Evolutionary conservation across 2,888 invertebrate genomes (phyloP).

Genomic region (Mesodorylaimus sp.): DNA sequence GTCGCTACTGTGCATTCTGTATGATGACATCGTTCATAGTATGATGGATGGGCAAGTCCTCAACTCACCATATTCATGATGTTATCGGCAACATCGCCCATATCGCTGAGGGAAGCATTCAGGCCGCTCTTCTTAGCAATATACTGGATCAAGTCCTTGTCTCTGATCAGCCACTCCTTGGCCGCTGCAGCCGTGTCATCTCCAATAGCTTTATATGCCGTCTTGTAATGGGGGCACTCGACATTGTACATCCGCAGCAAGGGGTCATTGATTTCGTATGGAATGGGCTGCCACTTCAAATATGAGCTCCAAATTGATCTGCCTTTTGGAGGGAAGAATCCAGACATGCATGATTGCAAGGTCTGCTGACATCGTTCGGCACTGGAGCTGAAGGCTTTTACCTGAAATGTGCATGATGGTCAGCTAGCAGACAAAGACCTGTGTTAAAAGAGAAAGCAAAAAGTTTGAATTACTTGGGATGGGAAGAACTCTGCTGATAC

Average conservation of each 20-base stretch:
- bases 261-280: constrained; percentile 19
- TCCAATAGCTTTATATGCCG: constrained; percentile 16
- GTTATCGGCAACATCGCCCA: constrained; percentile 20
- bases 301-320: not conserved
- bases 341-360: constrained; percentile 13
- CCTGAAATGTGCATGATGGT: constrained; percentile 8
- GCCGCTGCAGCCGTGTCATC: constrained; percentile 15
- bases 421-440: not conserved
- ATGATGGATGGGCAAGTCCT: too few species aligned
- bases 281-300: constrained; percentile 17
- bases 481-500: not conserved
- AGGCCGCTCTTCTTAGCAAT: constrained; percentile 16
- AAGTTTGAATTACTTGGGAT: not conserved
- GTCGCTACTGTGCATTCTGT: too few species aligned
- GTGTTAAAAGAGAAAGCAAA: too few species aligned
- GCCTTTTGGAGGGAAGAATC: constrained; percentile 10
- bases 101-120: constrained; percentile 15
- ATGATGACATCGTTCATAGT: too few species aligned
- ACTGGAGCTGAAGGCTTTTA: constrained; percentile 16
- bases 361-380: constrained; percentile 21
- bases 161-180: constrained; percentile 11
- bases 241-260: constrained; percentile 20
- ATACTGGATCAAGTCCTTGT: constrained; percentile 8
- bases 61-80: constrained; percentile 15
- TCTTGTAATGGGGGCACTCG: constrained; percentile 12